A percentile compares a stretch with the other conserved stretches of the same genome.
These are phyloP conservation scores for Burhinus oedicnemus DNA, from an alignment of 2,113 vertebrate genomes.

Conservation along the genomic window DNA sequence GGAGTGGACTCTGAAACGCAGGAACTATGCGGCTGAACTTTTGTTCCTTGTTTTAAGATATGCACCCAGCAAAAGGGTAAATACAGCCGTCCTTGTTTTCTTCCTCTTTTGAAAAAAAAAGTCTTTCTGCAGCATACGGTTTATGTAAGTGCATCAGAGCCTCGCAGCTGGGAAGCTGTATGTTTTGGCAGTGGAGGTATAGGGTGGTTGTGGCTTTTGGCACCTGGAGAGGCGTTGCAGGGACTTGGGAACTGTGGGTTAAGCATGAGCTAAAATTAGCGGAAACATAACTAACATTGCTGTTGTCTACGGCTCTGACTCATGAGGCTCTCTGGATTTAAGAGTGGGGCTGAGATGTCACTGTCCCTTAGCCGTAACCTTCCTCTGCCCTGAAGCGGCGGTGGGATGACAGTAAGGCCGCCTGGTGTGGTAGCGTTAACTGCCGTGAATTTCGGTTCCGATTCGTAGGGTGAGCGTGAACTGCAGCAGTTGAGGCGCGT, in stretches of 20 bases:
- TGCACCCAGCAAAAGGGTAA: background rate
- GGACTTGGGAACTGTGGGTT: background rate
- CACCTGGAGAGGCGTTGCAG: background rate
- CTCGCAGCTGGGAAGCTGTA: background rate
- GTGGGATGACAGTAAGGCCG: background rate
- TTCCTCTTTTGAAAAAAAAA: too few species aligned
- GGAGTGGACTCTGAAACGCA: background rate
- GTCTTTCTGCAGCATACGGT: background rate
- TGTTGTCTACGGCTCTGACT: constrained; percentile 17
- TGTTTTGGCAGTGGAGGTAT: background rate
- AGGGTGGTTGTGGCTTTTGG: constrained; percentile 17
- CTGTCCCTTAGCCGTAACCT: background rate
- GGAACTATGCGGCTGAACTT: constrained; percentile 19
- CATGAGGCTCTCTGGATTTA: background rate
- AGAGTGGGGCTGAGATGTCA: background rate
- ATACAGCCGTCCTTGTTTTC: background rate
- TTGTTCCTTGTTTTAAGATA: background rate
- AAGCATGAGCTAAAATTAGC: constrained; percentile 38
- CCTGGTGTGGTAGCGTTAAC: background rate
- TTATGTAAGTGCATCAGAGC: background rate
- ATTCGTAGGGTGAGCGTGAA: background rate
- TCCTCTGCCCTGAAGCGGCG: background rate
- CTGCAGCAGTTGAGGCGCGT: background rate
- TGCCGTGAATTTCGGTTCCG: background rate
- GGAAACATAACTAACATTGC: background rate